A percentile compares a stretch with the other conserved stretches of the same genome.
Conservation (phyloP, 2,113 vertebrate genomes). For the Sardina pilchardus region DNA sequence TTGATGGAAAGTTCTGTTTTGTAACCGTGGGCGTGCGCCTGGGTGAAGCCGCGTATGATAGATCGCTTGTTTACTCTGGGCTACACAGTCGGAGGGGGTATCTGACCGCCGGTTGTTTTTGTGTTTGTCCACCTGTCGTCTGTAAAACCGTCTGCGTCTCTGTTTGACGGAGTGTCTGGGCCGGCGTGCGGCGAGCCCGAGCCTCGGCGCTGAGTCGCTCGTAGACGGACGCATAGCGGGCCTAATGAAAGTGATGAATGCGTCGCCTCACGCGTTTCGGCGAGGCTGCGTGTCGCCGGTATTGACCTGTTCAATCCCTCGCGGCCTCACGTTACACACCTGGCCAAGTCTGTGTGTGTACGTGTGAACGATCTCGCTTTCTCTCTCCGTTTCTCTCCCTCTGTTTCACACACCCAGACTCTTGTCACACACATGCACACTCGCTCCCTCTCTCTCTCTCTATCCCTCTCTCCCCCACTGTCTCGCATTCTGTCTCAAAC, state of each 20-base stretch:
- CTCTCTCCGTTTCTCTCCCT: constrained; percentile 31
- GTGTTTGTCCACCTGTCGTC: background rate
- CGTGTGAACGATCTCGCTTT: background rate
- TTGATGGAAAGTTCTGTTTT: background rate
- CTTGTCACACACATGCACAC: too few species aligned
- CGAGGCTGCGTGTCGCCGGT: background rate
- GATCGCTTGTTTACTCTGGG: background rate
- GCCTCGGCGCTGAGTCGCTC: background rate
- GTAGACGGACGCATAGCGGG: background rate
- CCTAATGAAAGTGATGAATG: background rate
- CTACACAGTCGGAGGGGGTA: background rate
- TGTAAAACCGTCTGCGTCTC: background rate
- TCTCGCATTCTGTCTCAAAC: background rate
- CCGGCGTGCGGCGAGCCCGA: background rate
- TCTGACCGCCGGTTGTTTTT: background rate
- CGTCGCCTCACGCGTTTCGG: background rate
- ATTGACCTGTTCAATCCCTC: background rate
- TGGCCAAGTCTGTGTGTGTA: background rate
- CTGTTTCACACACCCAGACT: background rate
- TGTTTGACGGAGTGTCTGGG: background rate
- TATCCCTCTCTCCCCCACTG: background rate
- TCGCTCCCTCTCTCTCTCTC: background rate
- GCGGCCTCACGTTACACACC: background rate
- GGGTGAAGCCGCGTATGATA: background rate
- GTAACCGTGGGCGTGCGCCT: background rate